Evolutionary conservation across 2,113 vertebrate species (phyloP), one percentile per base, ranked within the genome.

Genomic region (Nyctibius bracteatus): DNA sequence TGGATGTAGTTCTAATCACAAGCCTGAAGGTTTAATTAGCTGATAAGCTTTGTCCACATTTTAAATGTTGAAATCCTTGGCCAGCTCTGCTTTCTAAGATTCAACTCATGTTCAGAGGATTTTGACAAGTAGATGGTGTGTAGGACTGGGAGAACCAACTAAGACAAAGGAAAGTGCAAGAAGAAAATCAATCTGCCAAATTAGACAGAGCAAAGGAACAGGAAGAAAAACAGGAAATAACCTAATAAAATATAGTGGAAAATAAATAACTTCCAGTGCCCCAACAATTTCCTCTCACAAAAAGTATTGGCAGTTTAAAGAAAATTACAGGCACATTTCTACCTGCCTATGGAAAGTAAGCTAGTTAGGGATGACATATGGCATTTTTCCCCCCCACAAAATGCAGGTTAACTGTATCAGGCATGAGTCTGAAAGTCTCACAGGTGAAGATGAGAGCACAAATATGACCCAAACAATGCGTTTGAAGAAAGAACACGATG

Each of bases 211-310:
- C 83, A 95, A 97, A 95, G 89, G 94, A 96, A 77, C 81, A 95
- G 92, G 94, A 96, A 97, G 96, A 93, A 96, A 97, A 96, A 94
- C 96, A 97, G 96, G 96, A 97, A 97, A 94, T 77, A 96, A 87
- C 91, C 95, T 84, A 94, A 89, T 96, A 96, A 97, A 96, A 94
- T 96, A 91, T 92, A 96, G 88, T 88, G 55, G 88, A 91, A 96
- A 97, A 96, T 95, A 96, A 96, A 97, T 96, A 96, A 92, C 94
- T 92, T 97, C 70, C 83, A 96, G 94, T 80, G 96, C 86, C 92
- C 88, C 88, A 96, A 96, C 83, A 91, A 96, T 96, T 97, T 97
- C 96, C 94, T 97, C 91, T 94, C 61, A 77, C 86, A 85, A 73
- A 92, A 92, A 91, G 58, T 91, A 96, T 89, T 92, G 92, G 57